Conservation (phyloP, 2,888 invertebrate genomes). For the Ptilodon capucinus region DNA sequence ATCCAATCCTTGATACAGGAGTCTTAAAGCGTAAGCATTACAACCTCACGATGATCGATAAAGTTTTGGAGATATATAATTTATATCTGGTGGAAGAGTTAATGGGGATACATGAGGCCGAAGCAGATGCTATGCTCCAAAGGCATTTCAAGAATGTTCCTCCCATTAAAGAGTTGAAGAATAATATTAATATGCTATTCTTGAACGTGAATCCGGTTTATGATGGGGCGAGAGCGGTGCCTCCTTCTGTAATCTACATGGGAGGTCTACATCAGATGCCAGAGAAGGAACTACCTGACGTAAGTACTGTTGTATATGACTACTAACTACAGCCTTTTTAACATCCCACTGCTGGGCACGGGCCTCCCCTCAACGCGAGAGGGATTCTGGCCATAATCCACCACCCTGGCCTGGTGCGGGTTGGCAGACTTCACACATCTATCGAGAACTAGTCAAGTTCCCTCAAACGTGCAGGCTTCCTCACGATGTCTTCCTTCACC, state of each 20-base stretch:
- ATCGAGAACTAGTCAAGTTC: too few species aligned
- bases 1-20: constrained; percentile 44
- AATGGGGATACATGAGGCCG: background rate
- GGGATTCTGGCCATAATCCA: too few species aligned
- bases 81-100: constrained; percentile 10
- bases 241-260: constrained; percentile 40
- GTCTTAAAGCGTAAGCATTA: constrained; percentile 21
- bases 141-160: constrained; percentile 34
- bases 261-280: constrained; percentile 38
- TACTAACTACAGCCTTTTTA: too few species aligned
- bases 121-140: constrained; percentile 16
- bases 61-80: constrained; percentile 28
- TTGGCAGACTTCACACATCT: too few species aligned
- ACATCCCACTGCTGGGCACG: too few species aligned
- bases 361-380: too few species aligned
- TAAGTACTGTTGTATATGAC: constrained; percentile 14
- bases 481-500: too few species aligned
- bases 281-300: constrained; percentile 34
- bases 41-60: constrained; percentile 43
- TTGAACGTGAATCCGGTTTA: constrained; percentile 42
- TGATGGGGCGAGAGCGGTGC: constrained; percentile 39
- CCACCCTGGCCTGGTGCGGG: too few species aligned
- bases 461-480: too few species aligned
- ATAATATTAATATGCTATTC: constrained; percentile 43
- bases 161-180: constrained; percentile 21